Base-by-base conservation (phyloP, 2,113 vertebrate species). In the Lethenteron reissneri region DNA sequence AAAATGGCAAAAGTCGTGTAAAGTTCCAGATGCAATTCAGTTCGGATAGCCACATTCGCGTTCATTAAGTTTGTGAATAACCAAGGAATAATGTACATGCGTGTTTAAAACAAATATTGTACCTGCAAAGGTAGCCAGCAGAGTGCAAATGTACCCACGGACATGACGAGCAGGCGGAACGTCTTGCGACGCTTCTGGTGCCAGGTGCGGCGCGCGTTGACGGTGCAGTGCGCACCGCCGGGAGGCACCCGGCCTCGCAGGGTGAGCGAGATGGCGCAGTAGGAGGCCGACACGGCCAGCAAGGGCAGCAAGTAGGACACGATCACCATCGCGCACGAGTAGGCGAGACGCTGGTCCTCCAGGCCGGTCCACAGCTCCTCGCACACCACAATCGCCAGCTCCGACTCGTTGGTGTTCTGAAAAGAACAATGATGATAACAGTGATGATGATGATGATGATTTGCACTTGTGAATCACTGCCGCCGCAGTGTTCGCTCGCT, bases 111-210 rank as follows among this genome's bases (percentile, higher is more conserved):
- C n/a, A 25, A 68, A n/a, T 17, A 68, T 25, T 11, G n/a, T 11
- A 68, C 64, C 78, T 89, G 87, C 71, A 90, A 81, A 11, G 88
- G 88, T 17, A 89, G 81, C 88, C 87, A 90, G 57, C 87, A 89
- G 76, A 87, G 70, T 1, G 84, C 88, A 2, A 90, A 90, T 71
- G 84, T 86, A 68, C 85, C 76, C 70, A 87, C 86, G 0, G 85
- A 88, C 58, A 86, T 17, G 15, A 84, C 78, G 58, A 90, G 82
- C 73, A 87, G 78, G 1, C 78, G 81, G 77, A 89, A 90, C 1
- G 87, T 88, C 78, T 84, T 88, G 72, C 78, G 81, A 76, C 85
- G 85, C 6, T 83, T 85, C 72, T 76, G 81, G 71, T 79, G 77
- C 86, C 85, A 86, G 58, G 79, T 83, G 10, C 82, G 79, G 15